Evolutionary conservation across 35 echinoderm and acorn worm genomes (phyloP).

Genomic region (Patiria miniata): DNA sequence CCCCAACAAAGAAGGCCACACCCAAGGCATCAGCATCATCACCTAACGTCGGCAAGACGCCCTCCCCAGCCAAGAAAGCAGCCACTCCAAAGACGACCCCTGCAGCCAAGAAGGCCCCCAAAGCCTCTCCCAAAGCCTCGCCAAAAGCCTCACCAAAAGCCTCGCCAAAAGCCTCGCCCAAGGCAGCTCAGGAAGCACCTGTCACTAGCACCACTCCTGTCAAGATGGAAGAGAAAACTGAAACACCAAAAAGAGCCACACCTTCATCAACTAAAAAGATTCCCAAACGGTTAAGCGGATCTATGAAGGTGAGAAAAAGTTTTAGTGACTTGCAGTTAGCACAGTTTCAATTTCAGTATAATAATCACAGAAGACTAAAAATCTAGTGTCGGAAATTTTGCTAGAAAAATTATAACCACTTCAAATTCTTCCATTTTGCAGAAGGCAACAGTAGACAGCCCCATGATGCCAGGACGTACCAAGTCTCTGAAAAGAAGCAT

Average conservation of each 20-base stretch:
- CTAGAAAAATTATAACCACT: not conserved
- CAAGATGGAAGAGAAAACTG: not conserved
- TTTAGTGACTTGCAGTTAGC: too few species aligned
- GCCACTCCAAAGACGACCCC: conserved; percentile 61
- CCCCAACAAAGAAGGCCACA: conserved; percentile 28
- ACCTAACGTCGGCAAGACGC: too few species aligned
- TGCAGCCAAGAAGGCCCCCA: conserved; percentile 56
- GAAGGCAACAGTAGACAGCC: conserved; percentile 85
- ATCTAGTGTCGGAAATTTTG: too few species aligned
- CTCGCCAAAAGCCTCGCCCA: conserved; percentile 33
- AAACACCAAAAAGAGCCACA: not conserved
- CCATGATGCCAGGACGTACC: conserved; percentile 63
- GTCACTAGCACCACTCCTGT: conserved; percentile 39
- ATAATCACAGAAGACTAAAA: too few species aligned
- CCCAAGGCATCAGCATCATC: conserved; percentile 34
- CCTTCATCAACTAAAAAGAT: not conserved
- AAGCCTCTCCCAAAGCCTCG: conserved; percentile 36
- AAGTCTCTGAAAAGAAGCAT: conserved; percentile 89
- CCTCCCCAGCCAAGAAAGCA: conserved; percentile 45
- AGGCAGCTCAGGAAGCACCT: conserved; percentile 50
- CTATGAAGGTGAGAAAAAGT: not conserved
- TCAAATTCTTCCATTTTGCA: conserved; percentile 22
- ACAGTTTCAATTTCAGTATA: too few species aligned
- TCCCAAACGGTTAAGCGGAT: not conserved
- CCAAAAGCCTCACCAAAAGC: conserved; percentile 19